Conservation (phyloP, 2,888 invertebrate genomes). For the Parnassius smintheus region DNA sequence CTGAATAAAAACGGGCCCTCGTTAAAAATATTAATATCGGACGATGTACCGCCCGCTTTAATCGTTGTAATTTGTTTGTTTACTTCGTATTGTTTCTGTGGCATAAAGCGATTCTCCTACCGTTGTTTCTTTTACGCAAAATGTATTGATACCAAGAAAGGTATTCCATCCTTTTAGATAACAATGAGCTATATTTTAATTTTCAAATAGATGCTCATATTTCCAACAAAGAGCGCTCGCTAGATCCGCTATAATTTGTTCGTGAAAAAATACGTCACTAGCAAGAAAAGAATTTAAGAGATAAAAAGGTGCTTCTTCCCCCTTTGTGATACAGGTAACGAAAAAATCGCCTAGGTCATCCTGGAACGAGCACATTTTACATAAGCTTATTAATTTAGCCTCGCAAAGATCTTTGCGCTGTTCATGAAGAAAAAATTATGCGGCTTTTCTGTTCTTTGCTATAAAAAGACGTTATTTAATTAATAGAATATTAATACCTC, state of each 20-base stretch:
- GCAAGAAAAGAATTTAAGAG: constrained; percentile 46
- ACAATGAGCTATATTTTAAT: constrained; percentile 40
- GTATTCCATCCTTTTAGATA: constrained; percentile 12
- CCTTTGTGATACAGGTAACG: constrained; percentile 65
- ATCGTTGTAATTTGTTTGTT: constrained; percentile 71
- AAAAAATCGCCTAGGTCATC: constrained; percentile 63
- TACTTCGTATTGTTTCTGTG: constrained; percentile 35
- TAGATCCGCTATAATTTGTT: constrained; percentile 49
- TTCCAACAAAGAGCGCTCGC: constrained; percentile 49
- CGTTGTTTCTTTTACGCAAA: constrained; percentile 2
- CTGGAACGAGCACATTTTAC: constrained; percentile 52
- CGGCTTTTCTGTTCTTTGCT: constrained; percentile 18
- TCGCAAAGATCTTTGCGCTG: constrained; percentile 28
- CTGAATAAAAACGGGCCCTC: constrained; percentile 71
- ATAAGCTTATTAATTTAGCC: constrained; percentile 67
- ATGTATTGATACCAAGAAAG: constrained; percentile 10
- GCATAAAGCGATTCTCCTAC: constrained; percentile 22
- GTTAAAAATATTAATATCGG: constrained; percentile 76
- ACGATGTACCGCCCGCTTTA: constrained; percentile 59
- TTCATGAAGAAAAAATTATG: constrained; percentile 20
- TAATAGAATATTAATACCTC: constrained; percentile 25
- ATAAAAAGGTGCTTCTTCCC: constrained; percentile 47
- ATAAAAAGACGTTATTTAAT: constrained; percentile 25
- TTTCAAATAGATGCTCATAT: constrained; percentile 38
- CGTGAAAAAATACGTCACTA: constrained; percentile 53